Conservation (phyloP, 2,797 vertebrate species). For the Urophycis tenuis region DNA sequence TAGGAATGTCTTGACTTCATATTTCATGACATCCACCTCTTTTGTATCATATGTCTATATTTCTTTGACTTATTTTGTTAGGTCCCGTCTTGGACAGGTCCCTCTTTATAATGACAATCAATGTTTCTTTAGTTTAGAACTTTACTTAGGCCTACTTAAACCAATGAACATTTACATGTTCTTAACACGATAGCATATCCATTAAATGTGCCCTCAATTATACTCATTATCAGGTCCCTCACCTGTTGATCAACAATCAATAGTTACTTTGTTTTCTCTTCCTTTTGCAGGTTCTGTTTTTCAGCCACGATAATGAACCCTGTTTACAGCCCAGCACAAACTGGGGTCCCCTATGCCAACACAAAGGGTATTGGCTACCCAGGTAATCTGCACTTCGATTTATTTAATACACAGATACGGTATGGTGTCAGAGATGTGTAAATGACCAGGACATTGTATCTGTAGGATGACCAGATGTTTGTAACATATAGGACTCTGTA, state of each 20-base stretch:
- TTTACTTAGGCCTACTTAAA: not conserved
- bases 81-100: not conserved
- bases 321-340: constrained; percentile 92
- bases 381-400: not conserved
- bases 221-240: not conserved
- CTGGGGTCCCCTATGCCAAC: constrained; percentile 96
- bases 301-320: constrained; percentile 86
- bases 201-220: not conserved
- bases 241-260: not conserved
- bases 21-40: not conserved
- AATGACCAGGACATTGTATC: too few relatives aligned
- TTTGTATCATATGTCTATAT: too few relatives aligned
- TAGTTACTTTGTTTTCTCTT: constrained; percentile 1
- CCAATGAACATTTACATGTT: not conserved
- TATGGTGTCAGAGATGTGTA: too few relatives aligned
- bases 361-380: constrained; percentile 83
- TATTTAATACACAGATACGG: not conserved
- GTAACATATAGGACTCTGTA: not conserved
- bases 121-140: not conserved
- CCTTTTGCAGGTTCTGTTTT: constrained; percentile 39
- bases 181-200: not conserved
- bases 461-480: too few relatives aligned
- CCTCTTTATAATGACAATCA: not conserved
- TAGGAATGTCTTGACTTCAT: not conserved
- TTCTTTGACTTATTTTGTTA: not conserved